Evolutionary conservation across 2,888 invertebrate species (phyloP).

Genomic region (Tortrix viridana): DNA sequence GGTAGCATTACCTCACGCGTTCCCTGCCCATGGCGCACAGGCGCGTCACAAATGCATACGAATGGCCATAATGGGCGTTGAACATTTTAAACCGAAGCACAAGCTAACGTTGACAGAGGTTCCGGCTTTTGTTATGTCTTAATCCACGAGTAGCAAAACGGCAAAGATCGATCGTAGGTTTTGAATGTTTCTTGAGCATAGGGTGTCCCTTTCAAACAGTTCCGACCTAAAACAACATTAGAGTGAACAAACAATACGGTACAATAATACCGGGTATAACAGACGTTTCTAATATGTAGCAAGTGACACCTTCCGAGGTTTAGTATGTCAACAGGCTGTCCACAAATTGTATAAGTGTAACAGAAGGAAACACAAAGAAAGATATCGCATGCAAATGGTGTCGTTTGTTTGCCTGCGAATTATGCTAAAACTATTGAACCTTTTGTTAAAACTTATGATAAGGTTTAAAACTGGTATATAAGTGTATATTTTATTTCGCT

Average conservation of each 20-base stretch:
- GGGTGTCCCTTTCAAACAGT: constrained; percentile 29
- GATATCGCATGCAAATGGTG: no score
- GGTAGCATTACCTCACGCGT: no score
- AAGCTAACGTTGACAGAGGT: constrained; percentile 37
- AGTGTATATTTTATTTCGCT: no score
- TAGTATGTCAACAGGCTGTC: not conserved
- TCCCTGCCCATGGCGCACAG: no score
- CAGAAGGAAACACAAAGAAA: no score
- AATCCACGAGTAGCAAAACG: constrained; percentile 7
- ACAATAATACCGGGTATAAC: constrained; percentile 23
- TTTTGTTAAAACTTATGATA: no score
- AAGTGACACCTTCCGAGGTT: constrained; percentile 22
- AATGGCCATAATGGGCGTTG: no score
- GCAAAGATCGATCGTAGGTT: constrained; percentile 24
- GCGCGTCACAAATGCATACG: no score
- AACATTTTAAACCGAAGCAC: constrained; percentile 1
- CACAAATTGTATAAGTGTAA: no score
- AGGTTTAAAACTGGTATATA: no score
- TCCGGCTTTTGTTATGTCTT: constrained; percentile 19
- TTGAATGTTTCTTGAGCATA: constrained; percentile 17
- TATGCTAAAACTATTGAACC: no score
- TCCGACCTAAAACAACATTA: constrained; percentile 42
- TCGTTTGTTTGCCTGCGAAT: no score
- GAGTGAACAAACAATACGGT: constrained; percentile 33
- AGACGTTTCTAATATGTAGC: constrained; percentile 24